phyloP scores from a whole-genome alignment of 2,888 invertebrate species.

The Bombylius discolor region DNA sequence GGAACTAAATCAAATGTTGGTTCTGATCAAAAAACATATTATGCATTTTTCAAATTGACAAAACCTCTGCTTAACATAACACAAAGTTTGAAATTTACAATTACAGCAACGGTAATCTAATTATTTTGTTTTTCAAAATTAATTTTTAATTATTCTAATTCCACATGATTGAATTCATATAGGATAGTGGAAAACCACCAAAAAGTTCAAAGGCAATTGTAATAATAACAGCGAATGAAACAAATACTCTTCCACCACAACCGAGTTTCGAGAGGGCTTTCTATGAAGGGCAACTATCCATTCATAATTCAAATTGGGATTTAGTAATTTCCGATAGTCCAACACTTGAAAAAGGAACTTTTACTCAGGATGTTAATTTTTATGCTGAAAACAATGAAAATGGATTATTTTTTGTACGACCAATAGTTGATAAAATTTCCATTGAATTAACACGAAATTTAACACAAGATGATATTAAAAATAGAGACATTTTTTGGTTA shows the following conservation, averaged over 20 bases:
- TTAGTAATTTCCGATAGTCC: slow-evolving; percentile 9
- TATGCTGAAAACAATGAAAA: slow-evolving; percentile 4
- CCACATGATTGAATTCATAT: neutral
- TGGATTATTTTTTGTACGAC: slow-evolving; percentile 13
- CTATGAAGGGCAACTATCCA: slow-evolving; percentile 1
- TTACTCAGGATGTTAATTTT: slow-evolving; percentile 15
- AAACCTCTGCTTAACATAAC: slow-evolving; percentile 15
- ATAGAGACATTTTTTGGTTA: slow-evolving; percentile 12
- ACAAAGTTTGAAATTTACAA: slow-evolving; percentile 16
- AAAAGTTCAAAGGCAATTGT: slow-evolving; percentile 13
- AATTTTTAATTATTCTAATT: neutral
- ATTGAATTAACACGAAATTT: slow-evolving; percentile 8
- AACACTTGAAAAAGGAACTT: slow-evolving; percentile 13
- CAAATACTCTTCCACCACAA: slow-evolving; percentile 13
- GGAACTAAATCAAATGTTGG: slow-evolving; percentile 11
- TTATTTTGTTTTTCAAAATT: neutral
- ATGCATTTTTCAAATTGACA: slow-evolving; percentile 16
- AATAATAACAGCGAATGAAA: slow-evolving; percentile 15
- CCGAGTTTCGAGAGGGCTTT: slow-evolving; percentile 14
- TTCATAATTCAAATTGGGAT: slow-evolving; percentile 3
- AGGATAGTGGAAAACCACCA: slow-evolving; percentile 20
- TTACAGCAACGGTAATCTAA: slow-evolving; percentile 19
- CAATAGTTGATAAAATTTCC: slow-evolving; percentile 9
- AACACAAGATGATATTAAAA: slow-evolving; percentile 11
- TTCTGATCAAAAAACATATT: slow-evolving; percentile 15